Evolutionary conservation across 2,113 vertebrate genomes (phyloP), one percentile per base, ranked within the genome.

Genomic region (Scytalopus superciliaris): DNA sequence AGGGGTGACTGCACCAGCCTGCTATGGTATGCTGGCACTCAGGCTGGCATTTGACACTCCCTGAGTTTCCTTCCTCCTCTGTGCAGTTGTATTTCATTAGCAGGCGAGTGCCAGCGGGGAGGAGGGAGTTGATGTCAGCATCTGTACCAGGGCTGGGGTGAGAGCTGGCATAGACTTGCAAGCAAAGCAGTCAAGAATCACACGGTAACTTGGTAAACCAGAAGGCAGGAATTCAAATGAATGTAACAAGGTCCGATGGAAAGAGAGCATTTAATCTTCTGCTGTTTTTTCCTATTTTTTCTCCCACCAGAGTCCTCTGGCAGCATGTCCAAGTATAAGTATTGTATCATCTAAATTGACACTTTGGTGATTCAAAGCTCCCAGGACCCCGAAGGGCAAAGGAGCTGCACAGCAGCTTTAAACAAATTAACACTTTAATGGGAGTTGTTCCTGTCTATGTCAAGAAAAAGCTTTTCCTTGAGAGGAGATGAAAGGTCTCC

Each of bases 1-100:
- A 94, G 55, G 28, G 27, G 47, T 96, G 82, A 88, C 91, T 90
- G 82, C 87, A 96, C 50, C 53, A 88, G 59, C 72, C 79, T 90
- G 87, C 87, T 95, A 57, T 82, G 76, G n/a, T 56, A 50, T 63
- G 57, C 72, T 96, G 84, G 79, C 84, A 81, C 63, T 87, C 5
- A 49, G 52, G 19, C 50, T 55, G 59, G 25, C 77, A 60, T 66
- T 78, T 84, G 75, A 66, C 73, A 55, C 52, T 88, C 77, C 79
- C 73, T 10, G 16, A 69, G 56, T 66, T 52, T 76, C 39, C 53
- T 94, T 93, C 89, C 74, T 93, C 55, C 88, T 81, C 78, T 53
- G 11, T 4, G 30, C 37, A 69, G 37, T 33, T 88, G 25, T 68
- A 69, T 67, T 91, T 70, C 78, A 55, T 75, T 69, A 67, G 37